A percentile compares a stretch with the other conserved stretches of the same genome.
These are phyloP conservation scores for Lasioglossum marginatum DNA, from an alignment of 2,888 invertebrate species.

Conservation along the genomic window DNA sequence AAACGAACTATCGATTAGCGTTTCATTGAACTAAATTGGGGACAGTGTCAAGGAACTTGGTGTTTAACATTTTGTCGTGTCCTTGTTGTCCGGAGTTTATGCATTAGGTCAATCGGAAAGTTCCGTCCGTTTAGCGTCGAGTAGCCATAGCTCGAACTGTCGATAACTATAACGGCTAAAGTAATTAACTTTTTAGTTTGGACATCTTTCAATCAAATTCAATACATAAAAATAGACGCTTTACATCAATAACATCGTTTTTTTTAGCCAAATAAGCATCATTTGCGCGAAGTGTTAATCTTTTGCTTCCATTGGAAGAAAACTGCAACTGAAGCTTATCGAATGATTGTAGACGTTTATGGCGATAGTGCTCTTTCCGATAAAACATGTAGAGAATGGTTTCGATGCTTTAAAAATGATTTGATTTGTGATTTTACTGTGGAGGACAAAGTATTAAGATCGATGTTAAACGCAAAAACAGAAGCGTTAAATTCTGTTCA, in stretches of 20 bases:
- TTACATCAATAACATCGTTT: background rate
- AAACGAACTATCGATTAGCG: background rate
- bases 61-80: background rate
- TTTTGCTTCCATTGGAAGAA: background rate
- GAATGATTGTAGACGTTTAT: background rate
- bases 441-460: background rate
- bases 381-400: background rate
- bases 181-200: background rate
- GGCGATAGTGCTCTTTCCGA: background rate
- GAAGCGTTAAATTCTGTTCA: too few relatives aligned
- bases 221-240: background rate
- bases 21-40: background rate
- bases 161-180: background rate
- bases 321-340: background rate
- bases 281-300: background rate
- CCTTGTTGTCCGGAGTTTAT: background rate
- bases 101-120: too few relatives aligned
- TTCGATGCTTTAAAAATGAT: background rate
- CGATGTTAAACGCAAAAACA: too few relatives aligned
- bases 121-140: too few relatives aligned
- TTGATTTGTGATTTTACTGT: background rate
- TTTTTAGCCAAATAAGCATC: background rate
- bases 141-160: too few relatives aligned
- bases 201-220: background rate
- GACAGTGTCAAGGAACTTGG: background rate